Evolutionary conservation across 2,797 vertebrate genomes (phyloP), one percentile per base, ranked within the genome.

Genomic region (Euthynnus affinis): DNA sequence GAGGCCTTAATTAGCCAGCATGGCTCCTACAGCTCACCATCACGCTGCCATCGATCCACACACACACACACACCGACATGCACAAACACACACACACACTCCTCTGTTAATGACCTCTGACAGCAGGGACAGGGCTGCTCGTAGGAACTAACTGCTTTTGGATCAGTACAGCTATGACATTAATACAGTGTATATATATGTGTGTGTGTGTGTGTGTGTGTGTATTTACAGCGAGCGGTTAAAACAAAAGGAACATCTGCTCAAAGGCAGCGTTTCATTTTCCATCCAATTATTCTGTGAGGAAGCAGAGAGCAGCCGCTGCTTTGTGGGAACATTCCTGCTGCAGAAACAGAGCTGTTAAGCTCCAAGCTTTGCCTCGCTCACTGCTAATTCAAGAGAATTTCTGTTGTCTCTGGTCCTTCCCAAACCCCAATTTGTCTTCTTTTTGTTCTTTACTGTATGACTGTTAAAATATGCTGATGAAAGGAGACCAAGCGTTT

Each of bases 391-490:
- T 90, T 87, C 87, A 88, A 81, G 80, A 83, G 83, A 86, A 90
- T 77, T 84, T 72, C 88, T 80, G 88, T 88, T 85, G 86, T 92
- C 78, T 91, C 67, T 82, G 66, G 64, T 89, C 76, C 85, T 87
- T 87, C 76, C 75, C 80, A 77, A 88, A 89, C 78, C 85, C 90
- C 91, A 95, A 93, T 95, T 94, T 92, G 89, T 91, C 80, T 87
- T 81, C 74, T 87, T 89, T 89, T 88, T 92, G 74, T 90, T 93
- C 89, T 92, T 84, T 74, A 64, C 81, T 87, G 89, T 90, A 79
- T 29, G 89, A 88, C 85, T 86, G 86, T 91, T 94, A 89, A 91
- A 94, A 94, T 93, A 94, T 93, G 94, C 94, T 94, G 94, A 95
- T 92, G 88, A 85, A 88, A 92, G 89, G 84, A 82, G 71, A 81